phyloP scores from a whole-genome alignment of 2,113 vertebrate species.

The Scytalopus superciliaris region DNA sequence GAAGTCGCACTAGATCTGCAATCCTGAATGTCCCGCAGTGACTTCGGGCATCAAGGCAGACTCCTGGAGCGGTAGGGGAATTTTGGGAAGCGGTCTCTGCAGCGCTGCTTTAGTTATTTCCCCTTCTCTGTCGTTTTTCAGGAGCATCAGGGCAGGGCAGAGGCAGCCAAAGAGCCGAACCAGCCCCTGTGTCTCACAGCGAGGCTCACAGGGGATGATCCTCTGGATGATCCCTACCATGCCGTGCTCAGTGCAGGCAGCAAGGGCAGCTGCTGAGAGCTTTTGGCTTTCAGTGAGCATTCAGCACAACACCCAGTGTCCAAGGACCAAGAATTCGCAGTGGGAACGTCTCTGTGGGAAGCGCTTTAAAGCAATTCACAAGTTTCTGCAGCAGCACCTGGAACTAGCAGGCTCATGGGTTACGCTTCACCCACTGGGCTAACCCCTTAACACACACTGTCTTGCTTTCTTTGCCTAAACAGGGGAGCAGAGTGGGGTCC shows the following conservation, averaged over 20 bases:
- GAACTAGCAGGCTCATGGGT: rapidly evolving
- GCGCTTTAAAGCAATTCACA: not conserved
- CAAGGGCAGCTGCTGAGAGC: not conserved
- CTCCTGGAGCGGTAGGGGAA: not conserved
- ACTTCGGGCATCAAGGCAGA: not conserved
- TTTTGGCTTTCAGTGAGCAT: not conserved
- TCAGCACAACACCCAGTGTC: not conserved
- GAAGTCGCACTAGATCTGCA: not conserved
- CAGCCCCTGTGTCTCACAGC: not conserved
- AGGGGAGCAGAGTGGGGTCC: not conserved
- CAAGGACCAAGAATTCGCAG: not conserved
- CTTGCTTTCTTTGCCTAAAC: not conserved
- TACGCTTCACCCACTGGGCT: not conserved
- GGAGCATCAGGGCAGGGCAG: not conserved
- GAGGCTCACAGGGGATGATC: no score
- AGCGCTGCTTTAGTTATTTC: not conserved
- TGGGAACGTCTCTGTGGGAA: not conserved
- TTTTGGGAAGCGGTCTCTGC: not conserved
- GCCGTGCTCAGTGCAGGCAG: not conserved
- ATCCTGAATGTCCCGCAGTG: not conserved
- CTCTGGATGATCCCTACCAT: rapidly evolving
- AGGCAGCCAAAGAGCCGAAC: not conserved
- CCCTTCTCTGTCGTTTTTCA: not conserved
- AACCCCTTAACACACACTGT: not conserved
- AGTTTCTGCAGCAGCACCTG: not conserved